Evolutionary conservation across 2,113 vertebrate species (phyloP).

Genomic region (Elaphurus davidianus): DNA sequence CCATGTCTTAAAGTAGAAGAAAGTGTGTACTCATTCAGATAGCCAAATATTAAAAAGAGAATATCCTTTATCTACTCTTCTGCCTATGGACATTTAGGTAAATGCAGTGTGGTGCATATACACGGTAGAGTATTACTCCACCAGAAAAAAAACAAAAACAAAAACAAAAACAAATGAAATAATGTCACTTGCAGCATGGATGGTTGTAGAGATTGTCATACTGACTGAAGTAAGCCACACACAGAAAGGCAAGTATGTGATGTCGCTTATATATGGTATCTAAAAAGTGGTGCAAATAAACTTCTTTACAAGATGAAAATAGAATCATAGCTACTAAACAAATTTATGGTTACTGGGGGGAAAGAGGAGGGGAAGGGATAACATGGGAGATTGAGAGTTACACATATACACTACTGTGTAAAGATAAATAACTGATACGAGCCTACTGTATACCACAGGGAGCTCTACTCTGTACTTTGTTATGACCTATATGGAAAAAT

Average conservation of each 20-base stretch:
- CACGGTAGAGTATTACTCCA: not conserved
- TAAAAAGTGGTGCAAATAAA: not conserved
- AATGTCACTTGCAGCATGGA: not conserved
- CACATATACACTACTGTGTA: not conserved
- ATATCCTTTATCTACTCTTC: not conserved
- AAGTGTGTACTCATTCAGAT: not conserved
- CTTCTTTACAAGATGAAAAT: not conserved
- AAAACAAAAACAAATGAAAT: not conserved
- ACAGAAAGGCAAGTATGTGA: not conserved
- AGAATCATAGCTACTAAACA: not conserved
- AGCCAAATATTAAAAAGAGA: not conserved
- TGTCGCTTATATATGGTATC: not conserved
- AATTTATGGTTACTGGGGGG: not conserved
- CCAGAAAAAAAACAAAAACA: not conserved
- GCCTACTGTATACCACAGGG: not conserved
- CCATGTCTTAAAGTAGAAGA: not conserved
- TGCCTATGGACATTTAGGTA: not conserved
- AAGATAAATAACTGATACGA: not conserved
- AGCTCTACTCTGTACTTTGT: not conserved
- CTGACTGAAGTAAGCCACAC: not conserved
- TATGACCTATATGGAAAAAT: not conserved
- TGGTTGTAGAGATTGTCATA: not conserved
- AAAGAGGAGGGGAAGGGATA: not conserved
- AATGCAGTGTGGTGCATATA: not conserved
- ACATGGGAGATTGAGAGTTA: not conserved